Percentiles rank a stretch among this genome's conserved stretches.
phyloP scores from a whole-genome alignment of 1,140 invertebrate genomes.

The Polyergus mexicanus region DNA sequence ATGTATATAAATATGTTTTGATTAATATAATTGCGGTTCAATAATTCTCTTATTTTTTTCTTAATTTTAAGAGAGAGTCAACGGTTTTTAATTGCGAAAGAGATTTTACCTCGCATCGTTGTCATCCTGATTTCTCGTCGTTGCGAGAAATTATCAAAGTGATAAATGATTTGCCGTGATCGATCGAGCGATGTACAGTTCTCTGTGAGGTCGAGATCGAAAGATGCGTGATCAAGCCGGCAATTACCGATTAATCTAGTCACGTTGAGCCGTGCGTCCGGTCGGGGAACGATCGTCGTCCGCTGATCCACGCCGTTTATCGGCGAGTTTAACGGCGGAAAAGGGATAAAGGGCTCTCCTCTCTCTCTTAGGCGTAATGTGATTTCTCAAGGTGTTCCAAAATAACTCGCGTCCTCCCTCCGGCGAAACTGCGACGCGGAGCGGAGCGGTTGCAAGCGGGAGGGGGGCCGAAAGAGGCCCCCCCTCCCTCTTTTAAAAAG shows the following conservation, averaged over 20 bases:
- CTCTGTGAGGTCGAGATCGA: not conserved
- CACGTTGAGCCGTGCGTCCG: conserved; percentile 68
- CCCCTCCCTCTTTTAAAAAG: conserved; percentile 41
- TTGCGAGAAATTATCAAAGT: not conserved
- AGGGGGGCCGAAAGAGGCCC: conserved; percentile 9
- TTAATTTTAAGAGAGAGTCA: not conserved
- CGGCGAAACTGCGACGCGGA: conserved; percentile 50
- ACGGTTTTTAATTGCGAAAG: not conserved
- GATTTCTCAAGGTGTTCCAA: conserved; percentile 81
- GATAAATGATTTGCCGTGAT: not conserved
- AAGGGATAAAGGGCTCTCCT: conserved; percentile 17
- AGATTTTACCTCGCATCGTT: not conserved
- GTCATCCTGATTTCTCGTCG: not conserved
- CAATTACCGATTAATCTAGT: conserved; percentile 71
- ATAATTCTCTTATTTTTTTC: not conserved
- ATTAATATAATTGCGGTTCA: not conserved
- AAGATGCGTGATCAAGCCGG: conserved; percentile 24
- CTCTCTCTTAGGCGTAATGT: conserved; percentile 72
- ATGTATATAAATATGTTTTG: not conserved
- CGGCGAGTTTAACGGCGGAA: not conserved
- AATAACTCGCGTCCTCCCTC: conserved; percentile 72
- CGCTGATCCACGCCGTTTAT: conserved; percentile 17
- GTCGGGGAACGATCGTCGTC: conserved; percentile 35
- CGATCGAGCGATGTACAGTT: not conserved
- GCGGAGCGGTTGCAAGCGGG: conserved; percentile 52